Percentiles rank a stretch among this genome's conserved stretches.
Conservation (phyloP, 2,888 invertebrate genomes). For the Pyrgus malvae region DNA sequence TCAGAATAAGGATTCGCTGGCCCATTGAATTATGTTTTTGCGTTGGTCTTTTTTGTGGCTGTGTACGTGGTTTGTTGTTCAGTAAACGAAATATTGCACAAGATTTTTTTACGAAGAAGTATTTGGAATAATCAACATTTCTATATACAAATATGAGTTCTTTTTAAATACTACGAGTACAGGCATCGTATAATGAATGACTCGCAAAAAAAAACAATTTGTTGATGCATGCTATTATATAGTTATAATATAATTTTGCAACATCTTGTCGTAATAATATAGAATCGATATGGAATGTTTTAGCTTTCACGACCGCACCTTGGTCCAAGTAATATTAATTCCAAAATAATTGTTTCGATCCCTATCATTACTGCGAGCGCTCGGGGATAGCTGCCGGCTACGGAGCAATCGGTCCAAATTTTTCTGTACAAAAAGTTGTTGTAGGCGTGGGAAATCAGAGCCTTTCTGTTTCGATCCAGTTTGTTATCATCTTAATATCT, state of each 20-base stretch:
- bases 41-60: background rate
- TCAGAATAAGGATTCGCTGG: slow-evolving; percentile 6
- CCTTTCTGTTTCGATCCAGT: slow-evolving; percentile 46
- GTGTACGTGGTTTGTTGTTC: background rate
- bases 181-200: background rate
- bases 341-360: slow-evolving; percentile 67
- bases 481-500: slow-evolving; percentile 58
- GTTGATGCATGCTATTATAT: background rate
- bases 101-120: too few relatives aligned
- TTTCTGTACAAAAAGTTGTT: slow-evolving; percentile 49
- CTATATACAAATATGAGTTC: too few relatives aligned
- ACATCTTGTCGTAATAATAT: slow-evolving; percentile 3
- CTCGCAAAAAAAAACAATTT: background rate
- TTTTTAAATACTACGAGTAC: background rate
- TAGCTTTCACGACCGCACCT: slow-evolving; percentile 53
- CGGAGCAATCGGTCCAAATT: slow-evolving; percentile 47
- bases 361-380: slow-evolving; percentile 69
- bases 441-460: slow-evolving; percentile 60
- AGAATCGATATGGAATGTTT: slow-evolving; percentile 44
- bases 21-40: slow-evolving; percentile 4
- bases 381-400: slow-evolving; percentile 64
- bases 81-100: background rate
- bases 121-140: too few relatives aligned
- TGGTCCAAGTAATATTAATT: slow-evolving; percentile 58
- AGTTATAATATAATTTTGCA: background rate